These are phyloP conservation scores for Percina caprodes DNA, from an alignment of 2,113 vertebrate genomes.

Conservation along the genomic window DNA sequence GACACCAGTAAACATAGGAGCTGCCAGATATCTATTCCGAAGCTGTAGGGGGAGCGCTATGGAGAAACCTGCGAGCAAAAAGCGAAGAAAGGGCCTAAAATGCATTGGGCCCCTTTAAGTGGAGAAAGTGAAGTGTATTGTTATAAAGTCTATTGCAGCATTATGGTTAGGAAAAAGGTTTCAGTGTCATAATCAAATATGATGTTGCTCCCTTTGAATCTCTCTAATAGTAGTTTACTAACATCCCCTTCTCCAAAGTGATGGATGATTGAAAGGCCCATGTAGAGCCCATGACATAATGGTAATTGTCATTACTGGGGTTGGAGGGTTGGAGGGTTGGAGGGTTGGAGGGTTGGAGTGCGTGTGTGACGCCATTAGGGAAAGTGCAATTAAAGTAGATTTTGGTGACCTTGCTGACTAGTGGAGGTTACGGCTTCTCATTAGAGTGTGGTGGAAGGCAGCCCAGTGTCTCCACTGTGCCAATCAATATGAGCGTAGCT, in stretches of 20 bases:
- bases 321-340: slow-evolving; percentile 75
- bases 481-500: slow-evolving; percentile 87
- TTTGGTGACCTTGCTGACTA: slow-evolving; percentile 88
- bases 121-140: neutral
- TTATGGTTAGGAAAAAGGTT: slow-evolving; percentile 39
- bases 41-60: no score
- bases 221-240: slow-evolving; percentile 54
- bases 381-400: slow-evolving; percentile 89
- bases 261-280: slow-evolving; percentile 78
- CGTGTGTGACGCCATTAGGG: slow-evolving; percentile 87
- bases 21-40: no score
- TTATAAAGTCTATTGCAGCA: slow-evolving; percentile 2
- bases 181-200: slow-evolving; percentile 45
- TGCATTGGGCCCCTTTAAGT: no score
- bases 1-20: no score
- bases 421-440: slow-evolving; percentile 88
- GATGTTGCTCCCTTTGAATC: slow-evolving; percentile 62
- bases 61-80: no score
- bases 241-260: slow-evolving; percentile 68
- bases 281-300: slow-evolving; percentile 82
- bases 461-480: slow-evolving; percentile 87
- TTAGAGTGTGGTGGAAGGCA: slow-evolving; percentile 88
- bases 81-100: no score
- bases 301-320: slow-evolving; percentile 87
- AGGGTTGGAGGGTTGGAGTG: slow-evolving; percentile 82